phyloP scores from a whole-genome alignment of 1,140 invertebrate species.

The Zaprionus davidi region DNA sequence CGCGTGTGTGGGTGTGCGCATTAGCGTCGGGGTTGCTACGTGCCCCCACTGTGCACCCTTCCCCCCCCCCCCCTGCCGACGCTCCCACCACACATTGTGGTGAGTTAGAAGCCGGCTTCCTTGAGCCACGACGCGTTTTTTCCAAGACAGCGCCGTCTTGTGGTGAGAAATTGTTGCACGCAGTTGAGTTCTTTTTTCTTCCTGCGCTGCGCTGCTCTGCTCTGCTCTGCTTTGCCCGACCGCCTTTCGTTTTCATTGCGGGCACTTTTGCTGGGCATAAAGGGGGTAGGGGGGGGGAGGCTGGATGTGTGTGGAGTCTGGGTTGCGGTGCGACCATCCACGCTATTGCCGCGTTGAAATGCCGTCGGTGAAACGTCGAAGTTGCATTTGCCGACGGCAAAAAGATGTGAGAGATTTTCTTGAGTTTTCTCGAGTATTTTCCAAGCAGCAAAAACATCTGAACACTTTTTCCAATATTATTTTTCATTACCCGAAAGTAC shows the following conservation, averaged over 20 bases:
- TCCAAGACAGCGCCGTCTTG: slow-evolving; percentile 71
- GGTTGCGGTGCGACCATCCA: background rate
- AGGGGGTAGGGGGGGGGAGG: slow-evolving; percentile 9
- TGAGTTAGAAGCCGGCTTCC: slow-evolving; percentile 66
- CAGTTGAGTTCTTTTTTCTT: slow-evolving; percentile 53
- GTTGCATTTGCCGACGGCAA: slow-evolving; percentile 62
- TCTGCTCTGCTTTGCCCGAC: slow-evolving; percentile 26
- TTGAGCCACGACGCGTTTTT: slow-evolving; percentile 35
- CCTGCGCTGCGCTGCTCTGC: slow-evolving; percentile 21
- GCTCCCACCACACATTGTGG: slow-evolving; percentile 59
- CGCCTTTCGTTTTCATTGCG: slow-evolving; percentile 76
- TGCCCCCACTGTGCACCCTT: background rate
- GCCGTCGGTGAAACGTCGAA: slow-evolving; percentile 63
- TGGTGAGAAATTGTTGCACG: slow-evolving; percentile 79
- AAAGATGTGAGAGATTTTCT: slow-evolving; percentile 10
- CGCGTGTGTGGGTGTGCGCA: slow-evolving; percentile 14
- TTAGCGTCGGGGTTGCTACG: slow-evolving; percentile 21
- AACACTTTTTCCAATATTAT: background rate
- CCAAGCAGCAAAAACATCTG: background rate
- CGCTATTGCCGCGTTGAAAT: slow-evolving; percentile 30
- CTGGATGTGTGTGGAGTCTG: no score
- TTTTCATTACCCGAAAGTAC: background rate
- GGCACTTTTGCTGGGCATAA: slow-evolving; percentile 12
- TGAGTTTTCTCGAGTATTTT: background rate
- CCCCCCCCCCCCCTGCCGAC: background rate